A percentile compares a stretch with the other conserved stretches of the same genome.
Evolutionary conservation across 2,113 vertebrate species (phyloP).

Genomic region (Ellobius talpinus): DNA sequence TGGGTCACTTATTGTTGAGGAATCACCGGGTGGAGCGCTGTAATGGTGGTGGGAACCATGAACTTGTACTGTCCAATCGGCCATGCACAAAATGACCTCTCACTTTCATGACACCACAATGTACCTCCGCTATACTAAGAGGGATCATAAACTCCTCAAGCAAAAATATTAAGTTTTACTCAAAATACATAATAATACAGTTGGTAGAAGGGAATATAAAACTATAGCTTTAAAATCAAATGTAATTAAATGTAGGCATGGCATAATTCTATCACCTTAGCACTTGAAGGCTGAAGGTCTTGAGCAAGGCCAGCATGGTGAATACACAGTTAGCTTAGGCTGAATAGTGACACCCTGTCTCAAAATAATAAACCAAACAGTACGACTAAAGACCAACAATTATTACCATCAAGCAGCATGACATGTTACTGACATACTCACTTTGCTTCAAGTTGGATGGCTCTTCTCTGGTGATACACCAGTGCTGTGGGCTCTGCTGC

Average conservation of each 20-base stretch:
- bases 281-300: neutral
- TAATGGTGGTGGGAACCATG: neutral
- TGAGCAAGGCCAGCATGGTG: neutral
- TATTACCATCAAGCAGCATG: neutral
- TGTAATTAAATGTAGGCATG: slow-evolving; percentile 12
- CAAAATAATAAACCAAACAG: neutral
- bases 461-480: slow-evolving; percentile 83
- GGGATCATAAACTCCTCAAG: slow-evolving; percentile 42
- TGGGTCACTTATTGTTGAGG: neutral
- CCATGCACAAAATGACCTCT: slow-evolving; percentile 37
- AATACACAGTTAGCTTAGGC: neutral
- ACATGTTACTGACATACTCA: slow-evolving; percentile 73
- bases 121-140: neutral
- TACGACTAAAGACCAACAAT: slow-evolving; percentile 9
- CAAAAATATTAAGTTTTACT: slow-evolving; percentile 7
- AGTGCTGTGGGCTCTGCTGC: slow-evolving; percentile 80
- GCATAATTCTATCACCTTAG: neutral
- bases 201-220: slow-evolving; percentile 35
- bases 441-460: slow-evolving; percentile 85
- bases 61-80: slow-evolving; percentile 36
- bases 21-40: neutral
- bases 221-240: neutral
- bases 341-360: neutral
- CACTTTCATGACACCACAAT: slow-evolving; percentile 1
- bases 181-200: slow-evolving; percentile 39